A percentile compares a stretch with the other conserved stretches of the same genome.
These are phyloP conservation scores for Pseudorasbora parva DNA, from an alignment of 2,113 vertebrate genomes.

Conservation along the genomic window DNA sequence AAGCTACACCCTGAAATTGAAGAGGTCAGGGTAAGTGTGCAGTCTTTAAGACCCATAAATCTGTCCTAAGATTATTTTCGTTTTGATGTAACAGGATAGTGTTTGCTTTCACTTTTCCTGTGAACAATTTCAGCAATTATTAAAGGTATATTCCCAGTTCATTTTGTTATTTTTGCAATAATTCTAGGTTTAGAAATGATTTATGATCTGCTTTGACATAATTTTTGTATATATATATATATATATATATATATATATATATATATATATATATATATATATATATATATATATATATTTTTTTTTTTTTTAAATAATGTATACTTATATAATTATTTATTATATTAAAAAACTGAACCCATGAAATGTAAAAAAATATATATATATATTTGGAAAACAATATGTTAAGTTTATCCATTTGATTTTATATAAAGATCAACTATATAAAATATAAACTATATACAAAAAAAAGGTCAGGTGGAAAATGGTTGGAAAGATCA, in stretches of 20 bases:
- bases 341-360: background rate
- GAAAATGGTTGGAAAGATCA: too few relatives aligned
- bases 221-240: too few relatives aligned
- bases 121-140: background rate
- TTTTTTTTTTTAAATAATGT: too few relatives aligned
- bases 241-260: too few relatives aligned
- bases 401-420: background rate
- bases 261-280: too few relatives aligned
- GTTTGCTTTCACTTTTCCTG: constrained; percentile 12
- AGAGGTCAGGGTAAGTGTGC: constrained; percentile 36
- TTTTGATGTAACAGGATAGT: background rate
- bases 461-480: background rate
- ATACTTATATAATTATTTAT: too few relatives aligned
- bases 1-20: constrained; percentile 26
- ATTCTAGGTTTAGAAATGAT: background rate
- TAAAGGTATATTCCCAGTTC: background rate
- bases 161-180: background rate
- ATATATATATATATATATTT: too few relatives aligned
- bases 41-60: constrained; percentile 35
- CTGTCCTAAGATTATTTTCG: background rate
- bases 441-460: background rate
- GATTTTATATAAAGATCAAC: constrained; percentile 14
- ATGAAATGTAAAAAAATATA: background rate
- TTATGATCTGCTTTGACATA: background rate
- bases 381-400: too few relatives aligned